Conservation (phyloP, 2,113 vertebrate species). For the Synchiropus splendidus region DNA sequence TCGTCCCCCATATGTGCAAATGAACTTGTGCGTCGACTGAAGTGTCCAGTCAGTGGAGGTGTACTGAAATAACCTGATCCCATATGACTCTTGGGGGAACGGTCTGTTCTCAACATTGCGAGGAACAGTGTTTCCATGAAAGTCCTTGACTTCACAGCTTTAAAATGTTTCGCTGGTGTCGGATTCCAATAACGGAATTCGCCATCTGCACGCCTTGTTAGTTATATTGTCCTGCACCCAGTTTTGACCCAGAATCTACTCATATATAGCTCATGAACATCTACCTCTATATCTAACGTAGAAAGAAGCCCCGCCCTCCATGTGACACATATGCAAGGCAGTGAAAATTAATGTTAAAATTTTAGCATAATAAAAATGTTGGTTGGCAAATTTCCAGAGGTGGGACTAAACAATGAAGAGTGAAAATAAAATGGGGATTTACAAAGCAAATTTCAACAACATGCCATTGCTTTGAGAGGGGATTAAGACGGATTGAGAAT, state of each 20-base stretch:
- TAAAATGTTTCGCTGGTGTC: conserved; percentile 26
- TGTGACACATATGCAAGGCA: no score
- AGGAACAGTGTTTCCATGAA: conserved; percentile 44
- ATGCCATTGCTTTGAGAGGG: conserved; percentile 13
- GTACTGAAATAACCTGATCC: conserved; percentile 38
- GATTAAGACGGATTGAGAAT: conserved; percentile 32
- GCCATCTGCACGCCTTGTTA: conserved; percentile 22
- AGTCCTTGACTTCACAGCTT: conserved; percentile 18
- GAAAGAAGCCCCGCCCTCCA: no score
- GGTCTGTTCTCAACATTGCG: conserved; percentile 28
- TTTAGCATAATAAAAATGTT: no score
- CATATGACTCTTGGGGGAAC: conserved; percentile 27
- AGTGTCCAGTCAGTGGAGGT: conserved; percentile 27
- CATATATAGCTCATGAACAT: no score
- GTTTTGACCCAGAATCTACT: no score
- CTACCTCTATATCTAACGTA: no score
- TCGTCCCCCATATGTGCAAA: conserved; percentile 22
- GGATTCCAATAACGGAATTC: conserved; percentile 17
- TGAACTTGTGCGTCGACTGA: conserved; percentile 17
- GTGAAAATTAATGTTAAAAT: no score
- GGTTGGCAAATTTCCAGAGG: neutral
- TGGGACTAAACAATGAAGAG: neutral
- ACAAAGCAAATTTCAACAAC: conserved; percentile 18
- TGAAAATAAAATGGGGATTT: conserved; percentile 16
- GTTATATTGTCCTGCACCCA: no score